A percentile compares a stretch with the other conserved stretches of the same genome.
These are phyloP conservation scores for Yasuhikotakia modesta DNA, from an alignment of 2,797 vertebrate genomes.

Conservation along the genomic window DNA sequence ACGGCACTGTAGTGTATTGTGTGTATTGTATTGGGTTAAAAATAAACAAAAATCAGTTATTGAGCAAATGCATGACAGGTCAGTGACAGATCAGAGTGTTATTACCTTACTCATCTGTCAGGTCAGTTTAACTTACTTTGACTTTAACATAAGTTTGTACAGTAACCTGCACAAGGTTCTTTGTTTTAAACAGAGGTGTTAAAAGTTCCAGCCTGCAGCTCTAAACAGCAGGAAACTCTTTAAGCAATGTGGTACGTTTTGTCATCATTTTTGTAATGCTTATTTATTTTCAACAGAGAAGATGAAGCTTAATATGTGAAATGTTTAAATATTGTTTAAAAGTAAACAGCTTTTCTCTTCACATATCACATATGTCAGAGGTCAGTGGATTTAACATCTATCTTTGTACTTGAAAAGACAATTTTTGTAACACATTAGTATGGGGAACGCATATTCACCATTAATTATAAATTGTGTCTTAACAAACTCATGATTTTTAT, in stretches of 20 bases:
- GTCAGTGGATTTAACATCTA: slow-evolving; percentile 67
- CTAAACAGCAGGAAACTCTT: not conserved
- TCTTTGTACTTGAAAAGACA: slow-evolving; percentile 62
- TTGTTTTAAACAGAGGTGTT: too few species aligned
- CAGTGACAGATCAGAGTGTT: too few species aligned
- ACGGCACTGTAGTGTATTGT: slow-evolving; percentile 49
- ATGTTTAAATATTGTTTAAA: slow-evolving; percentile 1
- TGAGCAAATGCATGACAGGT: too few species aligned
- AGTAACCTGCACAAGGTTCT: too few species aligned
- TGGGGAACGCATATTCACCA: too few species aligned
- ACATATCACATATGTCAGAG: slow-evolving; percentile 67
- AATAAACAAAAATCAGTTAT: too few species aligned
- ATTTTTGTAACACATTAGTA: not conserved
- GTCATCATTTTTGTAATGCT: not conserved
- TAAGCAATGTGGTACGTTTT: not conserved
- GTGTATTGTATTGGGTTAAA: slow-evolving; percentile 25
- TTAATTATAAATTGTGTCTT: too few species aligned
- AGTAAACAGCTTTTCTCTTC: not conserved
- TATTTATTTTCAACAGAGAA: not conserved
- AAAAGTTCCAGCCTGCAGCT: too few species aligned
- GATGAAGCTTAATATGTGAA: not conserved
- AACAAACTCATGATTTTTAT: too few species aligned
- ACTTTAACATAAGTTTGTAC: too few species aligned
- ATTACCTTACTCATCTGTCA: too few species aligned
- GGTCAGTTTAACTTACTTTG: too few species aligned